These are phyloP conservation scores for Petrocephalus sullivani DNA, from an alignment of 2,797 vertebrate species.

Conservation along the genomic window DNA sequence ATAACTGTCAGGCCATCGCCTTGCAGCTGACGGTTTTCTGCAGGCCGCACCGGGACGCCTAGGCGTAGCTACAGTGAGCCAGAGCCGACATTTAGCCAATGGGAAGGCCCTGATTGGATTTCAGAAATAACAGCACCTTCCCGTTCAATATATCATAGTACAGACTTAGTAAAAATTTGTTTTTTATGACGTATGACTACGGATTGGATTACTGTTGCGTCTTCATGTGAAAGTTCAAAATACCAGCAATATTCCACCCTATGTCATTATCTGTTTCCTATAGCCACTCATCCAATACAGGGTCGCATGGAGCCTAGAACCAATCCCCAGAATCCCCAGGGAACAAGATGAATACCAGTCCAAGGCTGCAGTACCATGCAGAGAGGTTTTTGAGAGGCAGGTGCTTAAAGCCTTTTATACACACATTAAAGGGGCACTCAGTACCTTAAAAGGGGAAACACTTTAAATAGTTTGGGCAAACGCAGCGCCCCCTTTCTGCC, in stretches of 20 bases:
- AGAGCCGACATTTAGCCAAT: background rate
- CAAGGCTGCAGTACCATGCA: background rate
- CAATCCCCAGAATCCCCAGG: background rate
- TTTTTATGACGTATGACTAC: background rate
- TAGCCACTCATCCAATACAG: background rate
- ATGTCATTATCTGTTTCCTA: background rate
- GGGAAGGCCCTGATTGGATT: background rate
- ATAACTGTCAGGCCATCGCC: background rate
- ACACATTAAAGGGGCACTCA: background rate
- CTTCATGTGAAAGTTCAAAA: background rate
- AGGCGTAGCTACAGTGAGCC: background rate
- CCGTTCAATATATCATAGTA: background rate
- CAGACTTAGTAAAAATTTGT: background rate
- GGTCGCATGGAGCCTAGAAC: background rate
- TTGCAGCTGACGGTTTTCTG: background rate
- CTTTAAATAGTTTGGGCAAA: background rate
- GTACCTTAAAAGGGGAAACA: background rate
- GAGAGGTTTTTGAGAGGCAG: background rate
- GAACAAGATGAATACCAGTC: background rate
- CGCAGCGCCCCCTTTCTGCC: background rate
- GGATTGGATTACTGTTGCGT: background rate
- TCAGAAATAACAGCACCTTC: background rate
- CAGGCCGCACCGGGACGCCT: background rate
- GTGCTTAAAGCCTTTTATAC: background rate
- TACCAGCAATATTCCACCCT: background rate